A percentile compares a stretch with the other conserved stretches of the same genome.
phyloP scores from a whole-genome alignment of 2,797 vertebrate genomes.

The Alca torda region DNA sequence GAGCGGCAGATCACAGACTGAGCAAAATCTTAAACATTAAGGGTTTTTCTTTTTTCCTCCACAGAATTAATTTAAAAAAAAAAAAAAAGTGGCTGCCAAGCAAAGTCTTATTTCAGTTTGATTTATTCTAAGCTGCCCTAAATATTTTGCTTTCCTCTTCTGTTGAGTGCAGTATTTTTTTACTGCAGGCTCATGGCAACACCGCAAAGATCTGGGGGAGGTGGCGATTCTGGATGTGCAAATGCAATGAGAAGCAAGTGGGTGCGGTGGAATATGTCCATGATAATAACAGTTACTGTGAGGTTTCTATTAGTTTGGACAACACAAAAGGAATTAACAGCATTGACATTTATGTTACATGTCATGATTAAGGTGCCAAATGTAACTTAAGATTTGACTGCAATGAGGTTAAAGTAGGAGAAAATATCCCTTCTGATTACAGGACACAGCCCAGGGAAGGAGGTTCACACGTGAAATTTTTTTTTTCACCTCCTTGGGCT shows the following conservation, averaged over 20 bases:
- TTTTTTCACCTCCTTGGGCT: background rate
- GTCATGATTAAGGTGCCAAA: background rate
- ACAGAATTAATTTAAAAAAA: background rate
- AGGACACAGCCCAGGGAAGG: background rate
- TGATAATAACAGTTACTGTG: background rate
- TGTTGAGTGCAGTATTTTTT: background rate
- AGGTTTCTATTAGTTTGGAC: background rate
- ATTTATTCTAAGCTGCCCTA: slow-evolving; percentile 40
- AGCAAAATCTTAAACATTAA: background rate
- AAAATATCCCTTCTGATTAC: background rate
- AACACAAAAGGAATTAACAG: background rate
- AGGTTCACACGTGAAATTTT: background rate
- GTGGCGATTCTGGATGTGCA: background rate
- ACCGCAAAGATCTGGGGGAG: background rate
- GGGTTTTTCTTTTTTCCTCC: background rate
- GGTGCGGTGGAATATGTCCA: background rate
- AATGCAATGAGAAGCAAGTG: background rate
- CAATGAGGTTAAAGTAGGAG: background rate
- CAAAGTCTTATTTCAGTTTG: background rate
- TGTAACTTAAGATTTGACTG: background rate
- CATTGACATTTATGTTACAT: background rate
- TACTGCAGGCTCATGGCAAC: background rate
- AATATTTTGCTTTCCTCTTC: slow-evolving; percentile 45
- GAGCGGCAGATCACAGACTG: background rate
- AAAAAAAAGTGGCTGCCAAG: background rate